Conservation (phyloP, 2,888 invertebrate species). For the Acheta domesticus region DNA sequence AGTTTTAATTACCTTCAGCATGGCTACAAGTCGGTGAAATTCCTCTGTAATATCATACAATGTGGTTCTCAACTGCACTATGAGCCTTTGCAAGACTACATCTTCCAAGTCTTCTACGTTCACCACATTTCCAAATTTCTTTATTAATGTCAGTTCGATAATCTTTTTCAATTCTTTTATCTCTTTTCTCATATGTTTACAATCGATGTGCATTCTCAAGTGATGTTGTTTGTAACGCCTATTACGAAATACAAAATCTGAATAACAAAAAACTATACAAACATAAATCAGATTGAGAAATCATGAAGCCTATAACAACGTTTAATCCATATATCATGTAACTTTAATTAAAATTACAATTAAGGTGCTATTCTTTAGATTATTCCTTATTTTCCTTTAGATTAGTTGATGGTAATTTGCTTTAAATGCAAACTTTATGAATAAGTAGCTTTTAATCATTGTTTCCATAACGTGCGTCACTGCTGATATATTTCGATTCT, state of each 20-base stretch:
- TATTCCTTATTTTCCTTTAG: no score
- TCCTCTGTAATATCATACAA: constrained; percentile 49
- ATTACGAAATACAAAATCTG: constrained; percentile 29
- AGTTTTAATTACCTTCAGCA: constrained; percentile 44
- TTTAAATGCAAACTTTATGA: no score
- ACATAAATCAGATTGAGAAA: no score
- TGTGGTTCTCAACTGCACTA: constrained; percentile 55
- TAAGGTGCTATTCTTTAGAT: no score
- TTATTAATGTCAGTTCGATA: constrained; percentile 52
- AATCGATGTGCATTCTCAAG: constrained; percentile 66
- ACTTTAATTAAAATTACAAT: no score
- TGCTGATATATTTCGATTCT: no score
- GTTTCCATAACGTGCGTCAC: no score
- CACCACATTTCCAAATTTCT: constrained; percentile 57
- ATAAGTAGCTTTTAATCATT: no score
- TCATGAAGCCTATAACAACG: no score
- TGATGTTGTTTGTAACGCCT: constrained; percentile 66
- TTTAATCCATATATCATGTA: no score
- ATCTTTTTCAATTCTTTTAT: constrained; percentile 57
- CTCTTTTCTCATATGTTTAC: constrained; percentile 61
- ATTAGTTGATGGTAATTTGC: no score
- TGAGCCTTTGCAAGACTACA: constrained; percentile 53
- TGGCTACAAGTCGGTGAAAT: constrained; percentile 49
- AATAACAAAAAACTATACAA: not conserved
- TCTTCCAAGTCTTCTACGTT: constrained; percentile 56